A percentile compares a stretch with the other conserved stretches of the same genome.
Evolutionary conservation across 2,797 vertebrate genomes (phyloP).

Genomic region (Xyrichtys novacula): DNA sequence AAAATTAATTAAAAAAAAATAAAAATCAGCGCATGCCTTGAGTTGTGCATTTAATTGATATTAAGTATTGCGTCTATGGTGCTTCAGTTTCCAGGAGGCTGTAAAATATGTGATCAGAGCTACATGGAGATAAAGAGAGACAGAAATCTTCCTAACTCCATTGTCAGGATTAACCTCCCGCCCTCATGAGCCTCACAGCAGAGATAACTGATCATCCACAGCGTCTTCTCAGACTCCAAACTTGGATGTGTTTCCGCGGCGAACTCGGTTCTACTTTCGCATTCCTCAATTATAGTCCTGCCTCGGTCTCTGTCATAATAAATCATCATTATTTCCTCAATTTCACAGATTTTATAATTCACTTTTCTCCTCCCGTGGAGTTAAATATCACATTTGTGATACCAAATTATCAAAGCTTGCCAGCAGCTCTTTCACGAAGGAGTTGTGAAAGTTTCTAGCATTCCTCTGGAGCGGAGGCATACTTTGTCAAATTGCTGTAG

Average conservation of each 20-base stretch:
- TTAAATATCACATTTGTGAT: constrained; percentile 49
- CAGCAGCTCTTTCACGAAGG: constrained; percentile 27
- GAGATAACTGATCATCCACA: constrained; percentile 46
- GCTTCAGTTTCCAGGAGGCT: background rate
- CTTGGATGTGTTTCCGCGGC: constrained; percentile 27
- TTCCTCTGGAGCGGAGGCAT: constrained; percentile 33
- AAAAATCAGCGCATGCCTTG: no score
- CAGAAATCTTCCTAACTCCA: constrained; percentile 49
- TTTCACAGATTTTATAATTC: constrained; percentile 57
- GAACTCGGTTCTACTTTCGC: constrained; percentile 27
- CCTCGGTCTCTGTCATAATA: constrained; percentile 47
- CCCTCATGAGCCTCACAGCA: constrained; percentile 44
- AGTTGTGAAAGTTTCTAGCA: constrained; percentile 31
- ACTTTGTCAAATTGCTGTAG: constrained; percentile 40
- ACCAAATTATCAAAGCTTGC: constrained; percentile 17
- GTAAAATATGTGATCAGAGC: constrained; percentile 12
- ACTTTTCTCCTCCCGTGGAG: constrained; percentile 34
- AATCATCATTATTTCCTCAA: constrained; percentile 61
- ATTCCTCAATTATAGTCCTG: constrained; percentile 40
- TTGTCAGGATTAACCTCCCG: constrained; percentile 57
- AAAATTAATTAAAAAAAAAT: no score
- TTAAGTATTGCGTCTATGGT: no score
- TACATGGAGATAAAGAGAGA: constrained; percentile 34
- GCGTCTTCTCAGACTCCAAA: constrained; percentile 35
- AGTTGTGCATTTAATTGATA: no score